Conservation (phyloP, 2,113 vertebrate genomes). For the Boulengeromyrus knoepffleri region DNA sequence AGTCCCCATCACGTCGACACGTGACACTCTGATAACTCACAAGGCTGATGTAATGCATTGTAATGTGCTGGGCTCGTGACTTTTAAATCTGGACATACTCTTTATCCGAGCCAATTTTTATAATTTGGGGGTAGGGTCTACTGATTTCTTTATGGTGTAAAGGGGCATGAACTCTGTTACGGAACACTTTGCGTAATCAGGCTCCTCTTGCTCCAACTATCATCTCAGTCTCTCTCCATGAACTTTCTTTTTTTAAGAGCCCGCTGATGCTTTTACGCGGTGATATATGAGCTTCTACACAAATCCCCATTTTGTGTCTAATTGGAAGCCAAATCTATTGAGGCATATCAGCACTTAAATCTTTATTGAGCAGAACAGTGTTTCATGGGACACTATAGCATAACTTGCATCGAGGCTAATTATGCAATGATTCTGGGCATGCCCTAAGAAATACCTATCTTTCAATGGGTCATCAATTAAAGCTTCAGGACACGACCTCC, state of each 20-base stretch:
- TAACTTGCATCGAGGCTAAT: background rate
- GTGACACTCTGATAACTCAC: slow-evolving; percentile 26
- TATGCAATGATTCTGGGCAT: background rate
- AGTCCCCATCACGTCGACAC: slow-evolving; percentile 16
- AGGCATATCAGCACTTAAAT: background rate
- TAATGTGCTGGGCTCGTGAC: slow-evolving; percentile 10
- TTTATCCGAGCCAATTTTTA: background rate
- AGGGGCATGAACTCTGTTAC: background rate
- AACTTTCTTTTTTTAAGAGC: background rate
- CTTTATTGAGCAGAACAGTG: background rate
- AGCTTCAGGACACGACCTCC: background rate
- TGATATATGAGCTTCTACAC: background rate
- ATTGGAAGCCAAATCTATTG: background rate
- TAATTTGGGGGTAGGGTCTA: background rate
- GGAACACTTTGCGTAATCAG: background rate
- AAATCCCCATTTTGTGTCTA: background rate
- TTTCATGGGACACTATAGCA: background rate
- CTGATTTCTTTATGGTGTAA: background rate
- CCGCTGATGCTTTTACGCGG: background rate
- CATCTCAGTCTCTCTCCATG: background rate
- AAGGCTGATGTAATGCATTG: slow-evolving; percentile 26
- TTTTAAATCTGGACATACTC: background rate
- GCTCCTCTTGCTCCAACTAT: background rate
- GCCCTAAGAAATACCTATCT: background rate
- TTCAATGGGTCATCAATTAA: background rate